Percentiles rank a stretch among this genome's conserved stretches.
Evolutionary conservation across 2,888 invertebrate species (phyloP).

Genomic region (Hypolimnas misippus): DNA sequence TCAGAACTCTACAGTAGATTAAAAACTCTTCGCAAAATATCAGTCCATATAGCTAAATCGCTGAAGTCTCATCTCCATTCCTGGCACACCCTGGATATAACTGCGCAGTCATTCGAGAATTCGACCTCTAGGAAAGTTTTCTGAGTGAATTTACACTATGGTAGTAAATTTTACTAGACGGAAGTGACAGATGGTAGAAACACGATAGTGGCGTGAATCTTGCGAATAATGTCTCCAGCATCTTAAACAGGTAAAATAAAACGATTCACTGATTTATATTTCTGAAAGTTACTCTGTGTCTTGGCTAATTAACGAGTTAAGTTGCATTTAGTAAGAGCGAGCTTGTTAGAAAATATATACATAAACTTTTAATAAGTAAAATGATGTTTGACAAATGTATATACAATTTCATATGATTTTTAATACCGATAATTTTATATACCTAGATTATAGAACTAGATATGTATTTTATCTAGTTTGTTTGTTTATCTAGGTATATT

Average conservation of each 20-base stretch:
- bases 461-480: too few relatives aligned
- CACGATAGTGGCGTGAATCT: constrained; percentile 17
- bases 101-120: constrained; percentile 25
- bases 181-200: constrained; percentile 20
- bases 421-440: too few relatives aligned
- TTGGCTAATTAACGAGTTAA: neutral
- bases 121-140: constrained; percentile 17
- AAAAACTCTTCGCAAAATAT: neutral
- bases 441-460: too few relatives aligned
- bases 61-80: constrained; percentile 11
- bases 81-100: constrained; percentile 20
- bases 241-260: constrained; percentile 10
- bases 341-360: too few relatives aligned
- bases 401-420: too few relatives aligned
- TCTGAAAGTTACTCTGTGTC: neutral
- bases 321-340: neutral
- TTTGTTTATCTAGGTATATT: too few relatives aligned
- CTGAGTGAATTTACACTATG: constrained; percentile 20
- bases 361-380: too few relatives aligned
- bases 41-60: neutral
- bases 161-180: constrained; percentile 20
- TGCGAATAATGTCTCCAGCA: constrained; percentile 10
- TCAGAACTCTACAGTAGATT: neutral
- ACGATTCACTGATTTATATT: constrained; percentile 1
- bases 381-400: too few relatives aligned